Evolutionary conservation across 2,888 invertebrate species (phyloP).

Genomic region (Limnephilus marmoratus): DNA sequence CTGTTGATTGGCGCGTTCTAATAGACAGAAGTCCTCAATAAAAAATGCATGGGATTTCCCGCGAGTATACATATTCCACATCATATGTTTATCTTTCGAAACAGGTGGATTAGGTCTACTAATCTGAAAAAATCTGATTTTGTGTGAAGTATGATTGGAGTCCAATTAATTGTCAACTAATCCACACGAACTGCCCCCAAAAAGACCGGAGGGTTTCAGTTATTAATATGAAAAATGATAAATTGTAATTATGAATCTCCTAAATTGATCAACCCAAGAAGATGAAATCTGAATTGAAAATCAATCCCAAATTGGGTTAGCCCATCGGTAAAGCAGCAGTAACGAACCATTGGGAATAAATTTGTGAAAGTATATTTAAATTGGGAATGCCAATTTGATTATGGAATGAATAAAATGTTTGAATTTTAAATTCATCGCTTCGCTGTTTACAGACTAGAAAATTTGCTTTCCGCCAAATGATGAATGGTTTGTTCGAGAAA

Average conservation of each 20-base stretch:
- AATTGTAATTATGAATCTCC: neutral
- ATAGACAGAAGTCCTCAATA: too few species aligned
- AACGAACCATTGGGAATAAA: slow-evolving; percentile 57
- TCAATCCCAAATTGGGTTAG: slow-evolving; percentile 61
- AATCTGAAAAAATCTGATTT: too few species aligned
- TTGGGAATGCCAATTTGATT: slow-evolving; percentile 37
- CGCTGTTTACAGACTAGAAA: slow-evolving; percentile 23
- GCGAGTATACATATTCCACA: too few species aligned
- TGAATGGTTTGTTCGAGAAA: neutral
- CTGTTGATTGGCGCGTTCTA: too few species aligned
- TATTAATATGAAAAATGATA: neutral
- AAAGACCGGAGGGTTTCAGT: too few species aligned
- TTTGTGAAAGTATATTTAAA: slow-evolving; percentile 36
- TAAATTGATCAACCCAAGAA: neutral
- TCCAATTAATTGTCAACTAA: too few species aligned
- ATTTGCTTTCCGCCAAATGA: slow-evolving; percentile 11
- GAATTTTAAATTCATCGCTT: slow-evolving; percentile 39
- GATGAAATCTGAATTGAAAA: slow-evolving; percentile 56
- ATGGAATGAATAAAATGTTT: slow-evolving; percentile 30
- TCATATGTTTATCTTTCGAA: too few species aligned
- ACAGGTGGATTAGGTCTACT: too few species aligned
- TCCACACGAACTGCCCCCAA: too few species aligned
- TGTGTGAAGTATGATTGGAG: too few species aligned
- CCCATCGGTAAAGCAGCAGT: slow-evolving; percentile 33
- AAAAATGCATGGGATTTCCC: too few species aligned